Conservation (phyloP, 2,797 vertebrate species). For the Xiphophorus birchmanni region DNA sequence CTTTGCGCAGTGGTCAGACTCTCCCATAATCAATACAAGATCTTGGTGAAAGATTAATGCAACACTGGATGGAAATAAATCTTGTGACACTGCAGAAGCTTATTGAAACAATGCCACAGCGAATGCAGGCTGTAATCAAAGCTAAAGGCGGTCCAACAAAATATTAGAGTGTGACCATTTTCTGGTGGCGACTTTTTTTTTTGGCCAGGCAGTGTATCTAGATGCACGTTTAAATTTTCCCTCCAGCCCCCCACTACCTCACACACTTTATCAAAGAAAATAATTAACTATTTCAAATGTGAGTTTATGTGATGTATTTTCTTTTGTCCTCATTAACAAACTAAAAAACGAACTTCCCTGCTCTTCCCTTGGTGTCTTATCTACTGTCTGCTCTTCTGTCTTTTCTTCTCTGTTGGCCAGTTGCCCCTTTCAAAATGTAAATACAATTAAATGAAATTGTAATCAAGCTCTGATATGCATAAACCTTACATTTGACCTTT, state of each 20-base stretch:
- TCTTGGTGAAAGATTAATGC: too few species aligned
- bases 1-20: too few species aligned
- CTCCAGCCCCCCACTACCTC: too few species aligned
- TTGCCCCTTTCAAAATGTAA: neutral
- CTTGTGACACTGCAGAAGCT: too few species aligned
- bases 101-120: too few species aligned
- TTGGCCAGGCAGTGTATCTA: too few species aligned
- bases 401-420: neutral
- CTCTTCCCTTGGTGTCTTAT: neutral
- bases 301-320: neutral
- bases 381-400: neutral
- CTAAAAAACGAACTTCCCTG: neutral
- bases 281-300: neutral
- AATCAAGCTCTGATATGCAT: neutral
- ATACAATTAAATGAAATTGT: neutral
- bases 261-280: neutral
- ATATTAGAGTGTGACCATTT: too few species aligned
- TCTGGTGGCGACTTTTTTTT: too few species aligned
- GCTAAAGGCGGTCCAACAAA: too few species aligned
- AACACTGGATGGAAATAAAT: too few species aligned
- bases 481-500: neutral
- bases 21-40: too few species aligned
- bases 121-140: too few species aligned
- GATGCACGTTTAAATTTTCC: neutral
- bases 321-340: neutral